phyloP scores from a whole-genome alignment of 2,888 invertebrate species.

The Congeria kusceri region DNA sequence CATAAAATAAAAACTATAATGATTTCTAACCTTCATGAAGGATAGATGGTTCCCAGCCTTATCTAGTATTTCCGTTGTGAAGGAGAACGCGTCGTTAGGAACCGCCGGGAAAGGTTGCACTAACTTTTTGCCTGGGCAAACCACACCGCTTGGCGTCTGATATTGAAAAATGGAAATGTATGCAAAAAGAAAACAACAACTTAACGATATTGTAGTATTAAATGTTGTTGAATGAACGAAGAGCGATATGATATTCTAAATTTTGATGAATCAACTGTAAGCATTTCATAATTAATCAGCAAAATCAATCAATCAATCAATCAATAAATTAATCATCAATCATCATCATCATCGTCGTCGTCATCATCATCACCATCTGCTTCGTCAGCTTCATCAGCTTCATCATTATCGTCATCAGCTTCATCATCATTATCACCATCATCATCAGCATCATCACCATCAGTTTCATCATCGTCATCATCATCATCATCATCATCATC shows the following conservation, averaged over 20 bases:
- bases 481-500: constrained; percentile 38
- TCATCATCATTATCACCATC: constrained; percentile 38
- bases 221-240: too few relatives aligned
- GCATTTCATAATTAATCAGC: too few relatives aligned
- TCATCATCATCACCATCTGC: constrained; percentile 36
- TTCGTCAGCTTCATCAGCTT: constrained; percentile 38
- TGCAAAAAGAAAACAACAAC: not conserved
- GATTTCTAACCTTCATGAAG: constrained; percentile 64
- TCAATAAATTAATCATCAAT: too few relatives aligned
- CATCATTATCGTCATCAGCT: constrained; percentile 31
- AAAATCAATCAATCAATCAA: too few relatives aligned
- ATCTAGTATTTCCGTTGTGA: constrained; percentile 69
- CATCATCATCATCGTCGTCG: constrained; percentile 19
- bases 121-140: constrained; percentile 68
- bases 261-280: too few relatives aligned
- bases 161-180: not conserved
- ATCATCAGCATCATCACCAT: constrained; percentile 32
- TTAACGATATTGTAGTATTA: too few relatives aligned
- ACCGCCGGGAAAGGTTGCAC: constrained; percentile 61
- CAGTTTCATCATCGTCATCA: constrained; percentile 16
- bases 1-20: too few relatives aligned
- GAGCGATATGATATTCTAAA: too few relatives aligned
- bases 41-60: constrained; percentile 39
- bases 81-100: constrained; percentile 67
- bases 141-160: constrained; percentile 70